Base-by-base conservation (phyloP, 2,888 invertebrate species). In the Scaptomyza flava region DNA sequence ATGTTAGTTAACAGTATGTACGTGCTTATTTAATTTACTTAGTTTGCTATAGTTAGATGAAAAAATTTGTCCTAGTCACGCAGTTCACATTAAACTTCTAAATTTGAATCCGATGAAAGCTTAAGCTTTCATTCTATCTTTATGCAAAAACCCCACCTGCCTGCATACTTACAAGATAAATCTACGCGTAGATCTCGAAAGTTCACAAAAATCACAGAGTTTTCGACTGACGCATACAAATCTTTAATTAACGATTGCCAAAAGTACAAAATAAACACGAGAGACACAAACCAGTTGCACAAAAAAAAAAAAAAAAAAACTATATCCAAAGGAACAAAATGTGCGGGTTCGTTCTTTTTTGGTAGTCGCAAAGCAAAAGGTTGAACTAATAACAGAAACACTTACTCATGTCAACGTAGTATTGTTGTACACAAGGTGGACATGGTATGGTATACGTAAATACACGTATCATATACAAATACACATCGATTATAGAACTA, bases 391-490 rank as follows among this genome's bases (percentile, higher is more conserved):
- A 68, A 71, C 75, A 59, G 47, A 33, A 23, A 42, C 53, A 20
- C 34, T 43, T 38, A 36, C 57, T 30, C 54, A 56, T 56, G 51
- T 14, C 36, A 14, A 38, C 48, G 42, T 6, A 20, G 12, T n/a
- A 31, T 31, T 20, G 41, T 31, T 20, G 41, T 7, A 12, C 27
- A 34, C 23, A 42, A 27, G 11, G 42, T n/a, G 27, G 14, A n/a
- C 9, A 30, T 14, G 48, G 31, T 38, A 41, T 30, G 51, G 45
- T 45, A 61, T 59, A 74, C 52, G 63, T 61, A 78, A 56, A 63
- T 77, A 71, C 50, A 74, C 51, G 69, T 59, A 74, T 59, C 77
- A 80, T 78, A 78, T 78, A 78, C 75, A 79, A 68, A 80, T 67
- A 70, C 73, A 83, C 77, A 73, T 76, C 53, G 68, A 59, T 62